Base-by-base conservation (phyloP, 1,140 invertebrate genomes). In the Diabrotica undecimpunctata region DNA sequence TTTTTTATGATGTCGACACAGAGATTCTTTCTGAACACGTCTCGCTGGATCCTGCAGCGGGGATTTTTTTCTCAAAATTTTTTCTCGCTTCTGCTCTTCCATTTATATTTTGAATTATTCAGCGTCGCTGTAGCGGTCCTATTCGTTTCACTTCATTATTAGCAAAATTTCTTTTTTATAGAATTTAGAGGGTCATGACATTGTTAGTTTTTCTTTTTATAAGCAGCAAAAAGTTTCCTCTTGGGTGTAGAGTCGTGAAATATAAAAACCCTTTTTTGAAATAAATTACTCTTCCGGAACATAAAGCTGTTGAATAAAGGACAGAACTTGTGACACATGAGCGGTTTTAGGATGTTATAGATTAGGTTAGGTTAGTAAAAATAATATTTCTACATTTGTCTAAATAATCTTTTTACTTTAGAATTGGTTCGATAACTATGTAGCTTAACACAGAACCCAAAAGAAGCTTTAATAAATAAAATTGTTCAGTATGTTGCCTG, bases 171-270 rank as follows among this genome's bases (percentile, higher is more conserved):
- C n/a, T 46, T 46, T 46, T 46, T 46, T 8, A 46, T 46, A 46
- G 41, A 46, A 46, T 46, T 46, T 46, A 46, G n/a, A 46, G 41
- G 41, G 41, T 46, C 41, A 46, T 46, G 41, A 46, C 41, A 46
- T 10, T n/a, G 41, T 46, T 46, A 46, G 41, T 46, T 46, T 46
- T 46, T 46, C 8, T 46, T n/a, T 46, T 46, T 46, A 46, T 46
- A 46, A 46, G 41, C 8, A 46, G 41, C 8, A 46, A 46, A 46
- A 46, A 46, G 41, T 46, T 46, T 46, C 8, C n/a, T 46, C 41
- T n/a, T 2, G n/a, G n/a, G 41, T 8, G 41, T 46, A 6, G 25
- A 25, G 4, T 25, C 25, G 25, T 25, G 25, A 25, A 25, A 25
- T 25, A 25, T 25, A 25, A 25, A 25, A 25, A 25, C 25, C 25